Conservation (phyloP, 1,140 invertebrate genomes). For the Caenorhabditis tropicalis region DNA sequence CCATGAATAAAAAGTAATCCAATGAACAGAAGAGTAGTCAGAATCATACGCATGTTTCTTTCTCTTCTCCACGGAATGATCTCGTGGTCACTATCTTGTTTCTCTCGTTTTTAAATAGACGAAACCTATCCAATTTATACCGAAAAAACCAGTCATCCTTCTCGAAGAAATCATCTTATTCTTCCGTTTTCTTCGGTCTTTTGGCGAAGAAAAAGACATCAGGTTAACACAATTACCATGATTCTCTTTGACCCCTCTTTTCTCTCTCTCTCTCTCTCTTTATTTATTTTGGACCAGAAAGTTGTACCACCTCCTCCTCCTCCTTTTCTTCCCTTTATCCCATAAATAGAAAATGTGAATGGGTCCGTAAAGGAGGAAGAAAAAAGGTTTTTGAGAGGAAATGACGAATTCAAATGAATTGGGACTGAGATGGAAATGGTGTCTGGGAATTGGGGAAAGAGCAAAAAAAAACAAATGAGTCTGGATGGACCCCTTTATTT, state of each 20-base stretch:
- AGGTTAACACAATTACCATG: conserved; percentile 29
- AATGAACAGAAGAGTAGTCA: not conserved
- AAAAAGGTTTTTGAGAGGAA: not conserved
- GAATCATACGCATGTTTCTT: conserved; percentile 34
- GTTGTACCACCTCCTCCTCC: no score
- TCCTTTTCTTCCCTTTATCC: no score
- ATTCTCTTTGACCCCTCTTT: conserved; percentile 11
- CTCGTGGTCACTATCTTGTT: not conserved
- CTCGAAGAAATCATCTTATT: not conserved
- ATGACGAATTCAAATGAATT: not conserved
- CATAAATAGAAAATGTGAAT: conserved; percentile 28
- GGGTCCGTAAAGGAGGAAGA: not conserved
- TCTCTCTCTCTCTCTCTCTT: not conserved
- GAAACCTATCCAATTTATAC: not conserved
- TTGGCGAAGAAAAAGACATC: conserved; percentile 15
- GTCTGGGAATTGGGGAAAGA: not conserved
- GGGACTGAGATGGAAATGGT: not conserved
- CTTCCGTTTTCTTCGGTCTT: not conserved
- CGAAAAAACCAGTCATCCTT: conserved; percentile 3
- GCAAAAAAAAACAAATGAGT: no score
- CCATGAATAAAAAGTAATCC: not conserved
- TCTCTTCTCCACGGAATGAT: not conserved
- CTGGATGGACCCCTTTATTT: no score
- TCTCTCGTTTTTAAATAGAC: not conserved
- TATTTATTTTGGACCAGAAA: not conserved